A percentile compares a stretch with the other conserved stretches of the same genome.
phyloP scores from a whole-genome alignment of 1,140 invertebrate species.

The Stratiolaelaps scimitus region DNA sequence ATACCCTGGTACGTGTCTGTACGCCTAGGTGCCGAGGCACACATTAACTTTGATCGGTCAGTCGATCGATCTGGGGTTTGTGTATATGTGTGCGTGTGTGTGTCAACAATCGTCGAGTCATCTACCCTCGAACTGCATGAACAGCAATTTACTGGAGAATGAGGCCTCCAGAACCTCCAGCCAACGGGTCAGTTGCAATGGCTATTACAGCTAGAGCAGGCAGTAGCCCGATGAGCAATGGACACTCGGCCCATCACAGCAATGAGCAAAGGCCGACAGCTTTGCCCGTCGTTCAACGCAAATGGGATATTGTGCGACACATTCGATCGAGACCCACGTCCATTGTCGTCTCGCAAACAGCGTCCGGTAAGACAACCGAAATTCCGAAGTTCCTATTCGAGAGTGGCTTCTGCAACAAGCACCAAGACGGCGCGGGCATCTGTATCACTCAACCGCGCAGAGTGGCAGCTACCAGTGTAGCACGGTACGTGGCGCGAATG shows the following conservation, averaged over 20 bases:
- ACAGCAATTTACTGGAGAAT: no score
- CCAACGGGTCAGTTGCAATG: no score
- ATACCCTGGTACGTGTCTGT: no score
- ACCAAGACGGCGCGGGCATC: background rate
- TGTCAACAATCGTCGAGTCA: no score
- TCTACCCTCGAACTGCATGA: no score
- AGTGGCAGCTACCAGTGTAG: slow-evolving; percentile 19
- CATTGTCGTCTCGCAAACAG: slow-evolving; percentile 15
- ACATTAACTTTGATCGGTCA: no score
- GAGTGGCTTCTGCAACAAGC: background rate
- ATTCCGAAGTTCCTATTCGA: slow-evolving; percentile 23
- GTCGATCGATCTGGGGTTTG: no score
- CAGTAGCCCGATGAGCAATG: background rate
- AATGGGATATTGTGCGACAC: slow-evolving; percentile 18
- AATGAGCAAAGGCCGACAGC: background rate
- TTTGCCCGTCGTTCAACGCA: background rate
- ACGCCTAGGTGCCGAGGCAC: no score
- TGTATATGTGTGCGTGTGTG: no score
- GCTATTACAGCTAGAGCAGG: no score
- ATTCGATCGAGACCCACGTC: background rate
- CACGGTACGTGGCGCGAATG: background rate
- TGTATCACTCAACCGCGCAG: slow-evolving; percentile 9
- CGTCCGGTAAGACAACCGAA: slow-evolving; percentile 14
- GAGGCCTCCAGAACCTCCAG: no score
- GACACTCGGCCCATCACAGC: background rate